Evolutionary conservation across 2,797 vertebrate genomes (phyloP).

Genomic region (Poeciliopsis turneri): DNA sequence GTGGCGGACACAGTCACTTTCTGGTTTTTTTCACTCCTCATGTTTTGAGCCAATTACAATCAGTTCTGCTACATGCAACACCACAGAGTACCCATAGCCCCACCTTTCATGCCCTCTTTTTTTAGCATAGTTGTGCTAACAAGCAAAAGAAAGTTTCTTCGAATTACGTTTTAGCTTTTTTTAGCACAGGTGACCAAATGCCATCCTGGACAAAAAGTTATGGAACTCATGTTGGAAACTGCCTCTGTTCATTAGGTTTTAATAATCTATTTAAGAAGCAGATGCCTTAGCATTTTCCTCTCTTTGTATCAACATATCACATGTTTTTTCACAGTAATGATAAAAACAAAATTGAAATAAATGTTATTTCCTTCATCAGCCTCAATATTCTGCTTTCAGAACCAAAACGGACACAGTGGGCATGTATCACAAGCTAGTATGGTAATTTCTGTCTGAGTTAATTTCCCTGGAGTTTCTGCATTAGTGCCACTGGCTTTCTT

Average conservation of each 20-base stretch:
- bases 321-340: slow-evolving; percentile 1
- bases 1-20: too few species aligned
- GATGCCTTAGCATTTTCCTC: not conserved
- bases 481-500: slow-evolving; percentile 52
- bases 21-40: too few species aligned
- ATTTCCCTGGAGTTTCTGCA: slow-evolving; percentile 62
- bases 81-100: too few species aligned
- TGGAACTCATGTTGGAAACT: not conserved
- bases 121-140: not conserved
- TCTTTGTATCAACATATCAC: not conserved
- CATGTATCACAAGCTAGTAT: slow-evolving; percentile 31
- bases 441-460: slow-evolving; percentile 51
- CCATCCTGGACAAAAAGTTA: not conserved
- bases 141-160: not conserved
- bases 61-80: too few species aligned
- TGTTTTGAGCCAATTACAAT: too few species aligned
- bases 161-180: not conserved
- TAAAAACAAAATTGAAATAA: not conserved
- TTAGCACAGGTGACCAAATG: not conserved
- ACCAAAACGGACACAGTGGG: slow-evolving; percentile 19
- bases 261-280: not conserved
- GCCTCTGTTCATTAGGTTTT: not conserved
- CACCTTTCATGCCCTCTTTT: not conserved
- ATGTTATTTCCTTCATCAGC: not conserved
- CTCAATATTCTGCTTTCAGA: slow-evolving; percentile 5